Evolutionary conservation across 2,113 vertebrate genomes (phyloP), one percentile per base, ranked within the genome.

Genomic region (Neogale vison): DNA sequence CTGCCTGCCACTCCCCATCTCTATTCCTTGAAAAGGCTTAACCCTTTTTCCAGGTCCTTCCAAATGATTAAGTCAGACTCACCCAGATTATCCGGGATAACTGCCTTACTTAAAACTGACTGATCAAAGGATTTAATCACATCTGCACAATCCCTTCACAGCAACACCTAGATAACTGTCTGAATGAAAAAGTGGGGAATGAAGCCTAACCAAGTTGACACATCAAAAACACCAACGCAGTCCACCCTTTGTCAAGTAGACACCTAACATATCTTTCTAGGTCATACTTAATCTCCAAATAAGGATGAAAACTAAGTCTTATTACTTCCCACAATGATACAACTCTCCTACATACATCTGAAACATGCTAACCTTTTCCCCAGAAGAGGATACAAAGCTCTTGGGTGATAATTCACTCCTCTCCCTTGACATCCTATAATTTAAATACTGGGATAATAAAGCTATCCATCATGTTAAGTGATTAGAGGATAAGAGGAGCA

Each of bases 41-140:
- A 9, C 29, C 50, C 13, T 34, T 2, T 84, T 96, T 87, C 21
- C 31, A 95, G 50, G 29, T 69, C 77, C 31, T 93, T 85, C 8
- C 29, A 69, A 50, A 65, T 91, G 24, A 50, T 52, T 88, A 65
- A 89, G 20, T 88, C 39, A 76, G 65, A 81, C 47, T 72, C 12
- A 88, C 5, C 45, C 47, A 94, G 50, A 93, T 90, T 72, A 97
- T 81, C 23, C 39, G 55, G 14, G 24, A 61, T 82, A 14, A 88
- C 77, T 88, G 79, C 50, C 2, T 90, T 63, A 59, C 29, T 92
- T 76, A 84, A 89, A 59, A n/a, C 77, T 11, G 80, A 13, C 50
- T 76, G 45, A 72, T 88, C 82, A 85, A 91, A 47, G 39, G 67
- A 90, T 79, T 95, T 93, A 85, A 74, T 57, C 50, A 95, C 21